Evolutionary conservation across 2,797 vertebrate genomes (phyloP), one percentile per base, ranked within the genome.

Genomic region (Caiman crocodilus): DNA sequence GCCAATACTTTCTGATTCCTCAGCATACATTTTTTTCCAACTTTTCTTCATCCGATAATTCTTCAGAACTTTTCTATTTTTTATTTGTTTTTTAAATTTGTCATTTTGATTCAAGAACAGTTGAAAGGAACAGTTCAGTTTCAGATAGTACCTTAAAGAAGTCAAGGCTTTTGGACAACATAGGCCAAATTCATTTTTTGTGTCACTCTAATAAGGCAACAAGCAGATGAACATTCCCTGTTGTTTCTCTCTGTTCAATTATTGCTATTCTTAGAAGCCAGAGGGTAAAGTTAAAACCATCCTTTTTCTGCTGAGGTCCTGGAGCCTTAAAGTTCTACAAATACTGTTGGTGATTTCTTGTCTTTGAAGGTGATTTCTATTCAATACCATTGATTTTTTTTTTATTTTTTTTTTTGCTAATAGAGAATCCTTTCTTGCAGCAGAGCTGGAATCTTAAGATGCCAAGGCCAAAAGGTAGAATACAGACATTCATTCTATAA

Each of bases 221-320:
- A 88, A 61, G 30, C 69, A 77, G 93, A 76, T 90, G 73, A 91
- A 83, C 21, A 82, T 64, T 80, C 10, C 42, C 56, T 74, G 81
- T 59, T 25, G 26, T 6, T 50, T 61, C 11, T 90, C 10, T 5
- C 4, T 18, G 81, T 83, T 79, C 17, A 35, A 90, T 3, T 8
- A 73, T n/a, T 35, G 12, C 9, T 76, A 42, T 73, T 73, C 71
- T 83, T 60, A 85, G 79, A 88, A 77, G 14, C 18, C 13, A 61
- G 88, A 55, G 2, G 26, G 21, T 4, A 35, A 50, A 50, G 10
- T 30, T 87, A 20, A 21, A 59, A 35, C 20, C 87, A 88, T 4
- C 15, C 23, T 87, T 90, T 58, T 60, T 42, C 63, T 77, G 18
- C 5, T 79, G 35, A 92, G 11, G 28, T 77, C 88, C n/a, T 14